phyloP scores from a whole-genome alignment of 2,797 vertebrate genomes.

The Acanthornis magna region DNA sequence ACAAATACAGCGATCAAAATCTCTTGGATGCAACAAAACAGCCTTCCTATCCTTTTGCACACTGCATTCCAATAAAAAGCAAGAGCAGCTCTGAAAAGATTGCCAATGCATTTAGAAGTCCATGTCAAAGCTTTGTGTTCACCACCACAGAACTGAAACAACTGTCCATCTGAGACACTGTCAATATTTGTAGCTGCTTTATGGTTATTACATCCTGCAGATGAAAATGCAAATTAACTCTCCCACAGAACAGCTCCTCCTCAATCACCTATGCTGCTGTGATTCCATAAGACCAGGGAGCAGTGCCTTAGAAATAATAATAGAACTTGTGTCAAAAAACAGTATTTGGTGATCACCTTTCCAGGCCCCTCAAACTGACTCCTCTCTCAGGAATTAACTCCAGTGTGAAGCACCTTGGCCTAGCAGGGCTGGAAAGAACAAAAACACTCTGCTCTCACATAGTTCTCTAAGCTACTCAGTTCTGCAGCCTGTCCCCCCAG shows the following conservation, averaged over 20 bases:
- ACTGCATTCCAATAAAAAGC: neutral
- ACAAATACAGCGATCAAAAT: neutral
- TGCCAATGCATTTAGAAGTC: neutral
- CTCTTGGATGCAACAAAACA: neutral
- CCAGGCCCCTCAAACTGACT: neutral
- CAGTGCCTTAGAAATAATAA: neutral
- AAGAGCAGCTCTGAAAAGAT: neutral
- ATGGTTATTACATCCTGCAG: neutral
- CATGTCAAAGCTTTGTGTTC: neutral
- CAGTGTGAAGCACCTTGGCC: neutral
- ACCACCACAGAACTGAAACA: neutral
- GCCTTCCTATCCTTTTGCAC: neutral
- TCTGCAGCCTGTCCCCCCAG: rapidly evolving
- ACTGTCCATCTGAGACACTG: neutral
- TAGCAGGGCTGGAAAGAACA: neutral
- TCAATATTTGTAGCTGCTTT: neutral
- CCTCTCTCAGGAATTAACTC: neutral
- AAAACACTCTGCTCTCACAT: rapidly evolving
- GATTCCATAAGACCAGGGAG: neutral
- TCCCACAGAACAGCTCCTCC: neutral
- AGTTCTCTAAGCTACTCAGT: neutral
- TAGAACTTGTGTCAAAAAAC: rapidly evolving
- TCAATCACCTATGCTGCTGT: neutral
- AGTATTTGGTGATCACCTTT: neutral
- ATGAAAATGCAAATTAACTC: neutral